Evolutionary conservation across 2,797 vertebrate genomes (phyloP), one percentile per base, ranked within the genome.

Genomic region (Echiichthys vipera): DNA sequence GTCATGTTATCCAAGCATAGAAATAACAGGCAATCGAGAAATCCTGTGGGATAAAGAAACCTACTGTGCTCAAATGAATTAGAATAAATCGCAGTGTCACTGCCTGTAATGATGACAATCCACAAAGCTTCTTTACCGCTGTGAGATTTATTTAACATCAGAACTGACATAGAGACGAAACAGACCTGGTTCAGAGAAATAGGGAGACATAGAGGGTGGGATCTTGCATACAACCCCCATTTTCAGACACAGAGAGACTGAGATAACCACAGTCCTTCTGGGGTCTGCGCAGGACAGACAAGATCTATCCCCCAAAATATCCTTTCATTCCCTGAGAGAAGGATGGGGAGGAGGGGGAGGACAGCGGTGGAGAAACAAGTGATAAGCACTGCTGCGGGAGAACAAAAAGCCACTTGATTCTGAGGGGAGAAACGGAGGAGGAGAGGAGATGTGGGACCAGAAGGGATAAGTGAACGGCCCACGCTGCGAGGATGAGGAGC

Each of bases 321-420:
- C 67, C 75, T 81, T 81, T 88, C 72, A 77, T 85, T 85, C 74
- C 57, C 69, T 39, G 61, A 75, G 54, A 81, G 64, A 67, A 68
- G 68, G 80, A 63, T 27, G 49, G 65, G 51, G 74, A 40, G 83
- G 73, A 51, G 39, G 46, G 46, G 78, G 67, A 58, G 69, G 77
- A 63, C 76, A 74, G 72, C 42, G 40, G 71, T 74, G 89, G 90
- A 88, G 90, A 89, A 88, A 78, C 62, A 37, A 89, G 88, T 72
- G 91, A 92, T 92, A 84, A 90, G 90, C 92, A 83, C 90, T 69
- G 45, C 87, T 68, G 83, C 51, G 20, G 80, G 70, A 88, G 88
- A 92, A 93, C 92, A 94, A 90, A 91, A 91, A 92, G 86, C 81
- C 90, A 84, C 90, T 93, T 93, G 83, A 93, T 91, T 85, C 84